phyloP scores from a whole-genome alignment of 2,113 vertebrate genomes.

The Oreochromis spilurus region DNA sequence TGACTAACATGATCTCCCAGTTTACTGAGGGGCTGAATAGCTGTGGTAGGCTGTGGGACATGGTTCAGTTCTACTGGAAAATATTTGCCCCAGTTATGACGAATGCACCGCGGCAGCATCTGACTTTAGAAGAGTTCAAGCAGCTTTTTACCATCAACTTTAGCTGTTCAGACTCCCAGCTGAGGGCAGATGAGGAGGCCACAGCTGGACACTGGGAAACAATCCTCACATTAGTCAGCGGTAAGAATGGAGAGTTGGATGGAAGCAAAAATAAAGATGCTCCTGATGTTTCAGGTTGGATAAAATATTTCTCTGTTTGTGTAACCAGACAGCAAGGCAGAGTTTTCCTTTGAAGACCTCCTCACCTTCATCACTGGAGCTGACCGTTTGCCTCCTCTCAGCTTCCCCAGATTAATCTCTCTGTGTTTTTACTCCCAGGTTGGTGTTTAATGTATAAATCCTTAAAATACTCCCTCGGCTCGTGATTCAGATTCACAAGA shows the following conservation, averaged over 20 bases:
- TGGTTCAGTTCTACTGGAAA: constrained; percentile 37
- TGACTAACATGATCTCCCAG: constrained; percentile 62
- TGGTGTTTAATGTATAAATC: not conserved
- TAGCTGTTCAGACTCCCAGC: constrained; percentile 13
- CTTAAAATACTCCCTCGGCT: not conserved
- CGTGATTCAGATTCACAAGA: too few species aligned
- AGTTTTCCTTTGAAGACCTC: constrained; percentile 59
- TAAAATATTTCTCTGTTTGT: not conserved
- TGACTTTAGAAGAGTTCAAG: constrained; percentile 39
- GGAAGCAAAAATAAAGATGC: not conserved
- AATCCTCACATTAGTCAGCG: constrained; percentile 34
- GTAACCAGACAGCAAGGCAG: constrained; percentile 29
- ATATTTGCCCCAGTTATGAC: constrained; percentile 60
- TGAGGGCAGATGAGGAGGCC: constrained; percentile 40
- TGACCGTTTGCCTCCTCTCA: constrained; percentile 45
- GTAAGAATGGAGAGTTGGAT: constrained; percentile 3
- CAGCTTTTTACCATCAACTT: constrained; percentile 49
- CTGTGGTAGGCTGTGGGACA: constrained; percentile 63
- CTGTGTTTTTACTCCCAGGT: constrained; percentile 64
- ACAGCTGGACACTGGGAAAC: constrained; percentile 51
- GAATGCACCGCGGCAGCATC: not conserved
- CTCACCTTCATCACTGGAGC: constrained; percentile 58
- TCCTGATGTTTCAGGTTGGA: not conserved
- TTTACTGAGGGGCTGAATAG: constrained; percentile 63
- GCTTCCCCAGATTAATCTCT: constrained; percentile 34